Base-by-base conservation (phyloP, 1,140 invertebrate genomes). In the Brachionus manjavacas region DNA sequence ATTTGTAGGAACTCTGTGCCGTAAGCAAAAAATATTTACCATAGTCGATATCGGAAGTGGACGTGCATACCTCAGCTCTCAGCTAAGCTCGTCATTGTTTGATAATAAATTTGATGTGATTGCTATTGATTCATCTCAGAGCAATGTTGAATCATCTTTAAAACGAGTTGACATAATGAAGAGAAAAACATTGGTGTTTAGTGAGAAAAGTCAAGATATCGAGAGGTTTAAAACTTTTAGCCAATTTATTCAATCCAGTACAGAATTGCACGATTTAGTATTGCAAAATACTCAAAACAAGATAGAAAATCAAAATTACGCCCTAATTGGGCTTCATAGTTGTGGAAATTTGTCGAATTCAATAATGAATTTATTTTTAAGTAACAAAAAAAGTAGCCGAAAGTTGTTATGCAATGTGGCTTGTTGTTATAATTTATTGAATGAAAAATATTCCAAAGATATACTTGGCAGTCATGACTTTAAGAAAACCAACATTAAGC, bases 41-140 rank as follows among this genome's bases (percentile, higher is more conserved):
- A 91, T 95, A 85, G 91, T 96, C 55, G 95, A 96, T 89, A 92
- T 94, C 41, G 95, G 95, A 0, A 94, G 94, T 89, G 95, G 95
- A 0, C 94, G 94, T 88, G 95, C 94, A 0, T 94, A 95, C 89
- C 89, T 96, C 0, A 93, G 93, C 39, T 92, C 92, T 0, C 91
- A 93, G 78, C 88, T 96, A 64, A 91, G 93, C 1, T 91, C 94
- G 4, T 85, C 86, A 76, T 12, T 81, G 11, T 81, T 81, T 68
- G 91, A 92, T 81, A 92, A 94, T 89, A 88, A 91, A 7, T 88
- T 94, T 72, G 92, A 92, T 25, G 93, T 95, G 31, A 89, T 96
- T 3, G 94, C 94, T 3, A 91, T 96, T 1, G 95, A 96, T 90
- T 92, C 93, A 20, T 93, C 92, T 28, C 86, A 89, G 68, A 87